phyloP scores from a whole-genome alignment of 1,140 invertebrate genomes.

The Aphelenchoides besseyi region DNA sequence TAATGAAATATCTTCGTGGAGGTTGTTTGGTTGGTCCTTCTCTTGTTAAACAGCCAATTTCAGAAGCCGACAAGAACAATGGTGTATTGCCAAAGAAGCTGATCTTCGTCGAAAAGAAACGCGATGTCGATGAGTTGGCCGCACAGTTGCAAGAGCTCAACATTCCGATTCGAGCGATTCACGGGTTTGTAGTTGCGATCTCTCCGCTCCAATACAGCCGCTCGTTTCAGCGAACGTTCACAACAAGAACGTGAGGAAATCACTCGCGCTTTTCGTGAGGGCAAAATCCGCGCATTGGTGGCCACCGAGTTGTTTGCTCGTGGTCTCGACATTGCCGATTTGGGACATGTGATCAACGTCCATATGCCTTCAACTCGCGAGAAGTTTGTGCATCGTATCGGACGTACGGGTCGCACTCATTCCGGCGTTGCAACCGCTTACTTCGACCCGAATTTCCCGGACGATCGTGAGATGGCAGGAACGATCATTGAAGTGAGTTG shows the following conservation, averaged over 20 bases:
- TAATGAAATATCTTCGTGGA: background rate
- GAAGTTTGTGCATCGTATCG: slow-evolving; percentile 88
- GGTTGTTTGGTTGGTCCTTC: background rate
- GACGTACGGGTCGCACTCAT: slow-evolving; percentile 73
- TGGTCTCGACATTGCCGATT: slow-evolving; percentile 84
- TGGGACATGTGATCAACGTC: slow-evolving; percentile 81
- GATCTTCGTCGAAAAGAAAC: slow-evolving; percentile 84
- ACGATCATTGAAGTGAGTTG: slow-evolving; percentile 34
- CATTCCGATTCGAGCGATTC: slow-evolving; percentile 21
- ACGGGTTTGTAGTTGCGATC: slow-evolving; percentile 7
- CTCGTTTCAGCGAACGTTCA: slow-evolving; percentile 70
- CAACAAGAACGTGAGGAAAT: slow-evolving; percentile 85
- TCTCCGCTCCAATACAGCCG: slow-evolving; percentile 19
- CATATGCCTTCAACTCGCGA: slow-evolving; percentile 86
- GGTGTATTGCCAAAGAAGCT: slow-evolving; percentile 69
- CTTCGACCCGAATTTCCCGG: slow-evolving; percentile 35
- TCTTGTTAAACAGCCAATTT: background rate
- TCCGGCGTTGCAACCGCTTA: slow-evolving; percentile 43
- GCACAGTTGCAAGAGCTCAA: slow-evolving; percentile 66
- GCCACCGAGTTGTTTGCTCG: slow-evolving; percentile 88
- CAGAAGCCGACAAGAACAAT: slow-evolving; percentile 5
- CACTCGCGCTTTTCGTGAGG: slow-evolving; percentile 72
- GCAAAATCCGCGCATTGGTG: slow-evolving; percentile 74
- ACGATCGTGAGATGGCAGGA: slow-evolving; percentile 29
- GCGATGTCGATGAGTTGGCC: slow-evolving; percentile 80